phyloP scores from a whole-genome alignment of 2,888 invertebrate genomes.

The Ennomos fuscantarius region DNA sequence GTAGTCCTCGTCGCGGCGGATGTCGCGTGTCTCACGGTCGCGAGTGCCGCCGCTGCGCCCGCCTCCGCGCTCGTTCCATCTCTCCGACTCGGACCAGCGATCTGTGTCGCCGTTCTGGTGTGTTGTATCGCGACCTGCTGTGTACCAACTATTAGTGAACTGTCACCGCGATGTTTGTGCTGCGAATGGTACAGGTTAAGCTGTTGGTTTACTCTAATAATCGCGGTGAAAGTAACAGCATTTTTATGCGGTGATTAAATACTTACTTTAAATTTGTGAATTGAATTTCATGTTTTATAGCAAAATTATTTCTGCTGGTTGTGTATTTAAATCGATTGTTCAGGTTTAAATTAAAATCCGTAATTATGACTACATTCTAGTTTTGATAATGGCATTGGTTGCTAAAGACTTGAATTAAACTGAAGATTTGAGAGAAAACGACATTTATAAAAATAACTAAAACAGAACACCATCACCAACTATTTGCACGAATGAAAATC shows the following conservation, averaged over 20 bases:
- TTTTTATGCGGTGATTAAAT: not conserved
- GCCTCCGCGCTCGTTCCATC: conserved; percentile 52
- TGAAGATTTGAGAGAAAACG: not conserved
- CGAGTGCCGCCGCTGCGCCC: conserved; percentile 44
- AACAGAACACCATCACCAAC: not conserved
- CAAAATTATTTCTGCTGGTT: no score
- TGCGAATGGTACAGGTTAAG: not conserved
- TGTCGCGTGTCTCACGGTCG: conserved; percentile 46
- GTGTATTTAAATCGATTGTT: no score
- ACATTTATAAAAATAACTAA: not conserved
- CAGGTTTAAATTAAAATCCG: no score
- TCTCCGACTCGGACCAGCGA: conserved; percentile 70
- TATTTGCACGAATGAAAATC: not conserved
- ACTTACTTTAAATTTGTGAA: not conserved
- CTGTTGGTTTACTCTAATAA: no score
- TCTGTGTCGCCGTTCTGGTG: conserved; percentile 82
- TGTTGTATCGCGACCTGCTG: conserved; percentile 74
- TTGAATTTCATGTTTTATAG: no score
- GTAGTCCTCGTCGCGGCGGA: conserved; percentile 60
- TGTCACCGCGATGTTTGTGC: conserved; percentile 2
- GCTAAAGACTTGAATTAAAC: not conserved
- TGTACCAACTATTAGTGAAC: not conserved
- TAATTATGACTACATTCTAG: no score
- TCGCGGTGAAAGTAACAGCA: no score
- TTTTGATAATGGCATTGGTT: no score